Percentiles rank a stretch among this genome's conserved stretches.
These are phyloP conservation scores for Quadriops clusia DNA, from an alignment of 2,888 invertebrate species.

Conservation along the genomic window DNA sequence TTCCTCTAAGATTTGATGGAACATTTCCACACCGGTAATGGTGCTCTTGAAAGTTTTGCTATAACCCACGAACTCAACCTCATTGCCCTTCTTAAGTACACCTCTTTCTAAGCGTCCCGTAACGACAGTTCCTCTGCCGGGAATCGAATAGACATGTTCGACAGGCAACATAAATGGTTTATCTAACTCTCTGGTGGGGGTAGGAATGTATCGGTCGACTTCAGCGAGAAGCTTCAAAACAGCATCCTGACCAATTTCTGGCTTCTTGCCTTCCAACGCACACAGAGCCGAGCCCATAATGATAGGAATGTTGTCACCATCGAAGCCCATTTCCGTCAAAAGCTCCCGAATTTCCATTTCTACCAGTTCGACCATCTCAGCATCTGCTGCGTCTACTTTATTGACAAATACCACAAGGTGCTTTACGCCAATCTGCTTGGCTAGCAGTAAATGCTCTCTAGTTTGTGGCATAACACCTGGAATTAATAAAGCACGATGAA, in stretches of 20 bases:
- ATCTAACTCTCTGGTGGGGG: conserved; percentile 78
- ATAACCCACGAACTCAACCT: conserved; percentile 85
- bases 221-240: conserved; percentile 69
- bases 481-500: too few species aligned
- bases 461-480: conserved; percentile 99
- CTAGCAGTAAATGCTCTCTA: conserved; percentile 86
- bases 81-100: conserved; percentile 59
- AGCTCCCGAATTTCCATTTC: conserved; percentile 96
- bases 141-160: conserved; percentile 84
- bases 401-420: conserved; percentile 92
- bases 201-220: conserved; percentile 77
- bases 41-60: conserved; percentile 61
- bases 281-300: conserved; percentile 75
- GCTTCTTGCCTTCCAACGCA: conserved; percentile 77
- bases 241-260: conserved; percentile 70
- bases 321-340: conserved; percentile 88
- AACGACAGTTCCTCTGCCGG: conserved; percentile 89
- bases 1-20: conserved; percentile 87
- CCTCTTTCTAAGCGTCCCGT: conserved; percentile 90
- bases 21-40: conserved; percentile 89
- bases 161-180: conserved; percentile 91
- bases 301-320: conserved; percentile 79
- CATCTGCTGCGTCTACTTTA: conserved; percentile 81
- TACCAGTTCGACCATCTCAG: conserved; percentile 91
- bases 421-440: conserved; percentile 91